phyloP scores from a whole-genome alignment of 2,113 vertebrate genomes.

The Nerophis ophidion region DNA sequence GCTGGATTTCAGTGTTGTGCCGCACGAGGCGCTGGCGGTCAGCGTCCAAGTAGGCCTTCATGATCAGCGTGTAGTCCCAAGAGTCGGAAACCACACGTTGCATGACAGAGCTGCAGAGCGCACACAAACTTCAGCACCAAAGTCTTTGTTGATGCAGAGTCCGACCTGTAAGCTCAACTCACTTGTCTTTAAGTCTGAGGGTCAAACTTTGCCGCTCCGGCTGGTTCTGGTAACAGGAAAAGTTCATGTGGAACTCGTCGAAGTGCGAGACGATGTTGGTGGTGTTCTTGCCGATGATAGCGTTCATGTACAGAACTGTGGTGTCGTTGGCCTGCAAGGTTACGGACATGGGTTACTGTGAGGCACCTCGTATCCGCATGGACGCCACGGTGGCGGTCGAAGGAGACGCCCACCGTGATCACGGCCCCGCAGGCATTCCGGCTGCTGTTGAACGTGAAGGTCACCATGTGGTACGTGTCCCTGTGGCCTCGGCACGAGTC shows the following conservation, averaged over 20 bases:
- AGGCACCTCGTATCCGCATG: not conserved
- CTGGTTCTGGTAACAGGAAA: conserved; percentile 27
- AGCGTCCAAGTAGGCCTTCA: conserved; percentile 12
- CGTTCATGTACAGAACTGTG: conserved; percentile 20
- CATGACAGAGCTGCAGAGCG: conserved; percentile 17
- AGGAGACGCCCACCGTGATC: conserved; percentile 1
- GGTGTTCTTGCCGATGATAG: not conserved
- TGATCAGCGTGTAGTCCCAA: conserved; percentile 26
- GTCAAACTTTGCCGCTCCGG: not conserved
- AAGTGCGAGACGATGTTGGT: conserved; percentile 10
- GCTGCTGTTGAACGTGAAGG: conserved; percentile 3
- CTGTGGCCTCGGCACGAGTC: conserved; percentile 13
- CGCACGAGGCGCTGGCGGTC: not conserved
- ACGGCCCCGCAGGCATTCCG: conserved; percentile 18
- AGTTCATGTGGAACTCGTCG: conserved; percentile 10
- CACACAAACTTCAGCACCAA: not conserved
- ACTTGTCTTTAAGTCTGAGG: too few species aligned
- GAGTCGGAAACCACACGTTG: not conserved
- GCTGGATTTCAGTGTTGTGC: not conserved
- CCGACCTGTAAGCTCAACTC: not conserved
- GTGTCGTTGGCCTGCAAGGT: conserved; percentile 14
- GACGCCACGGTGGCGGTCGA: not conserved
- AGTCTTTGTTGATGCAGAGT: not conserved
- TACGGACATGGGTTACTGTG: not conserved
- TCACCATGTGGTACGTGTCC: conserved; percentile 25